Evolutionary conservation across 2,888 invertebrate species (phyloP).

Genomic region (Yponomeuta plumbellus): DNA sequence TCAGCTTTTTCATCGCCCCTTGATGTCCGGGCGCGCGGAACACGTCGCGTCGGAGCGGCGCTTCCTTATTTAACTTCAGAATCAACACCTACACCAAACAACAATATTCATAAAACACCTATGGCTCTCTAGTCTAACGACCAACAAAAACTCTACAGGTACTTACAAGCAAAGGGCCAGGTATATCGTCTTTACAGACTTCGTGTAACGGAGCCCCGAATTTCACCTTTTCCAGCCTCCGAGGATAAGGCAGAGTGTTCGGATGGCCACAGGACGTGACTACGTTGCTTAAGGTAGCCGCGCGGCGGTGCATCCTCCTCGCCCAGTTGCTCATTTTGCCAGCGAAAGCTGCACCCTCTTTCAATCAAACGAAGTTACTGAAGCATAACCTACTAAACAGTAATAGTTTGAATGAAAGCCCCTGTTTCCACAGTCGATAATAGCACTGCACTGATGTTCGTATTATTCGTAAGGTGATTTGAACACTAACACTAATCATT

Average conservation of each 20-base stretch:
- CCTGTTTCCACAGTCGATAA: not conserved
- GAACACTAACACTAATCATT: not conserved
- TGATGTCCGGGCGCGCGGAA: constrained; percentile 97
- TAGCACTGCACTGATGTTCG: not conserved
- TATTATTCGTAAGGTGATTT: not conserved
- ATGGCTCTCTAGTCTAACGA: not conserved
- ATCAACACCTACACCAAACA: constrained; percentile 84
- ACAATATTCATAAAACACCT: constrained; percentile 22
- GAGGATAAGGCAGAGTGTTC: constrained; percentile 85
- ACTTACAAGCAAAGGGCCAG: constrained; percentile 92
- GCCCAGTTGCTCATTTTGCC: constrained; percentile 92
- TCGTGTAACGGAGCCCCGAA: constrained; percentile 94
- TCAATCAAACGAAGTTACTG: constrained; percentile 24
- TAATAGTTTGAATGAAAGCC: constrained; percentile 12
- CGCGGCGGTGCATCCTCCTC: constrained; percentile 93
- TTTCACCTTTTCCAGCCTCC: constrained; percentile 93
- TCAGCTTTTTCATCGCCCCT: constrained; percentile 94
- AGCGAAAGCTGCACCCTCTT: constrained; percentile 21
- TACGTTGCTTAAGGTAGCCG: constrained; percentile 92
- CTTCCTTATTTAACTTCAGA: constrained; percentile 95
- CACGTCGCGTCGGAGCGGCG: constrained; percentile 93
- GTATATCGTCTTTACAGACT: constrained; percentile 97
- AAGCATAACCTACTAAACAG: constrained; percentile 26
- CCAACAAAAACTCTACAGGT: constrained; percentile 22
- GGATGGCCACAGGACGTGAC: constrained; percentile 95